These are phyloP conservation scores for Oscheius sp. DNA, from an alignment of 1,140 invertebrate genomes.

Conservation along the genomic window DNA sequence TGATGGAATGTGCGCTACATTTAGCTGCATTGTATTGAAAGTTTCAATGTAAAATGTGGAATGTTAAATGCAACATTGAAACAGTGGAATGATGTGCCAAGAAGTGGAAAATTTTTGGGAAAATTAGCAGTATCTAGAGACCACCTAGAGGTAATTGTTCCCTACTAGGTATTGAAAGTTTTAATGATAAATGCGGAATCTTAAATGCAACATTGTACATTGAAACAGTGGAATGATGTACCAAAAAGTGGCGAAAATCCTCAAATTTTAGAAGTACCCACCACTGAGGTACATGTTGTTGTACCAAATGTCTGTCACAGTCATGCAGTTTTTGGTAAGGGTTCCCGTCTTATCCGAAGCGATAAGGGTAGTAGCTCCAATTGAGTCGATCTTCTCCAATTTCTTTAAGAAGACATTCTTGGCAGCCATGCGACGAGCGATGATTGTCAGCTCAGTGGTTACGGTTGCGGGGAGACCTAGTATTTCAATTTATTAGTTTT, in stretches of 20 bases:
- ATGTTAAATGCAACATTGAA: no score
- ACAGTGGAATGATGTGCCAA: no score
- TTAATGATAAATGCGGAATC: no score
- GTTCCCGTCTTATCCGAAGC: conserved; percentile 99
- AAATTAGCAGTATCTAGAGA: no score
- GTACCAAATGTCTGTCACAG: conserved; percentile 68
- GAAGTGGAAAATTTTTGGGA: no score
- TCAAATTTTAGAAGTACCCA: conserved; percentile 13
- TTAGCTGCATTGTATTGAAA: no score
- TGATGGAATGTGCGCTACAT: no score
- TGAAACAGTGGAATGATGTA: no score
- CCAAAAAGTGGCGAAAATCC: not conserved
- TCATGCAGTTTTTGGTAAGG: conserved; percentile 98
- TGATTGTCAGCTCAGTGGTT: conserved; percentile 64
- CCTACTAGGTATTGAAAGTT: no score
- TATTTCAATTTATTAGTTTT: not conserved
- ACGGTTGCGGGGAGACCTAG: conserved; percentile 64
- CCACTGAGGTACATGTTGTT: conserved; percentile 49
- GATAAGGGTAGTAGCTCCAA: conserved; percentile 64
- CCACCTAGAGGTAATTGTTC: no score
- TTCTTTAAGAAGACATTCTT: conserved; percentile 65
- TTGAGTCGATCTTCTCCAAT: conserved; percentile 64
- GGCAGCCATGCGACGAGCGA: conserved; percentile 64
- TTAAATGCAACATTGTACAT: no score
- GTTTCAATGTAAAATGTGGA: no score